Conservation (phyloP, 37 sponge, comb jelly and placozoan genomes). For the Agelas oroides region DNA sequence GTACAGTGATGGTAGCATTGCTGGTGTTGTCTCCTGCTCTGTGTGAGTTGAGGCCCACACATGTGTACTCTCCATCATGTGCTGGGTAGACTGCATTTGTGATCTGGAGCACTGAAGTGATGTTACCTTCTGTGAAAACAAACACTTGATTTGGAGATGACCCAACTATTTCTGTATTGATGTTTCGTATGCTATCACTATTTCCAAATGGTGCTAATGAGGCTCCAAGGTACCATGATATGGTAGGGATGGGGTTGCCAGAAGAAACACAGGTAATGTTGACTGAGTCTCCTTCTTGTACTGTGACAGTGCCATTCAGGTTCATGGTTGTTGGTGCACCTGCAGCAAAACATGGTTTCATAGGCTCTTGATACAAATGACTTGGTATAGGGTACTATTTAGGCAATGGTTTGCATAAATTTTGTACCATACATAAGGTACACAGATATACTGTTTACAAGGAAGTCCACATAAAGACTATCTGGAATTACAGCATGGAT, state of each 20-base stretch:
- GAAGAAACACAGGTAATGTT: conserved; percentile 41
- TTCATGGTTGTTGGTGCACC: no score
- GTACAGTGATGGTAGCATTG: conserved; percentile 52
- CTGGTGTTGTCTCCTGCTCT: neutral
- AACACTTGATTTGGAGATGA: neutral
- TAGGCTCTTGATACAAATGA: no score
- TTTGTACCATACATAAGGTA: no score
- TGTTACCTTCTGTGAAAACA: neutral
- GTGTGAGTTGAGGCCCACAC: conserved; percentile 13
- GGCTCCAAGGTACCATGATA: conserved; percentile 32
- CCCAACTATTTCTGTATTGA: neutral
- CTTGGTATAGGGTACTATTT: no score
- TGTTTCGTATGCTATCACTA: neutral
- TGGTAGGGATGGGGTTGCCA: conserved; percentile 46
- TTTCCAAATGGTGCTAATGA: neutral
- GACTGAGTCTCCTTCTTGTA: conserved; percentile 30
- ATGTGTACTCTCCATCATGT: conserved; percentile 38
- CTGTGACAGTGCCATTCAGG: neutral
- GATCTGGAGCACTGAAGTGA: conserved; percentile 27
- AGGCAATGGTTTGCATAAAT: no score
- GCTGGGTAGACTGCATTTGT: conserved; percentile 21
- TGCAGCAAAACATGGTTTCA: no score
- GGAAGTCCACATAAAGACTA: no score
- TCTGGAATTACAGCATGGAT: no score
- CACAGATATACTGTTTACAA: no score